Evolutionary conservation across 1,140 invertebrate genomes (phyloP), one percentile per base, ranked within the genome.

Genomic region (Bathynomus jamesi): DNA sequence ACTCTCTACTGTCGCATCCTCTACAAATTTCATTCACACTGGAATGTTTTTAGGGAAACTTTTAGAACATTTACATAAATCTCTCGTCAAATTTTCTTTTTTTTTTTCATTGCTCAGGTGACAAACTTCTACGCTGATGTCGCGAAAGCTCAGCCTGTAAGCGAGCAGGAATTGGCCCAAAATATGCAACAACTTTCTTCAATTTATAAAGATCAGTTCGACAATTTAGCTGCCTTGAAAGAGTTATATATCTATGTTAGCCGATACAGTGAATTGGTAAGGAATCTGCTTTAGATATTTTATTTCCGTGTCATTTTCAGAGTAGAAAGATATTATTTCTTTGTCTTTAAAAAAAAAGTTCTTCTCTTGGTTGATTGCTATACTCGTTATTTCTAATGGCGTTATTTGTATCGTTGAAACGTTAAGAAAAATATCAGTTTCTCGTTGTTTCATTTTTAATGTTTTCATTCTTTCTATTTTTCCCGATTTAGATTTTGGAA

Each of bases 181-280:
- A 89, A 91, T 64, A 94, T 96, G 92, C 92, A 95, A 80, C 90
- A 94, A 80, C 83, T 96, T 61, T 95, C 93, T 65, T 87, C 91
- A 25, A 88, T 90, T 79, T 92, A 95, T 82, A 86, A 87, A 62
- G 91, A 93, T 75, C 91, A 95, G 82, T 95, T 96, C 79, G 92
- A 95, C 81, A 91, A 90, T 72, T 86, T 94, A 72, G 91, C 92
- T 75, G 94, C 94, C 77, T 86, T 96, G 73, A 95, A 95, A 84
- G 93, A 96, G 83, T 86, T 96, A 69, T 95, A 95, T 81, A 94
- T 95, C 81, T 96, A 96, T 83, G 91, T 95, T 79, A 91, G 90
- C 79, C 95, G 94, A 85, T 96, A 96, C 84, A 90, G 90, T 84
- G 91, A 93, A 83, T 90, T 91, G 86, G 92, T 95, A 84, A 87